Conservation (phyloP, 1,140 invertebrate species). For the Neuroterus valhalla region DNA sequence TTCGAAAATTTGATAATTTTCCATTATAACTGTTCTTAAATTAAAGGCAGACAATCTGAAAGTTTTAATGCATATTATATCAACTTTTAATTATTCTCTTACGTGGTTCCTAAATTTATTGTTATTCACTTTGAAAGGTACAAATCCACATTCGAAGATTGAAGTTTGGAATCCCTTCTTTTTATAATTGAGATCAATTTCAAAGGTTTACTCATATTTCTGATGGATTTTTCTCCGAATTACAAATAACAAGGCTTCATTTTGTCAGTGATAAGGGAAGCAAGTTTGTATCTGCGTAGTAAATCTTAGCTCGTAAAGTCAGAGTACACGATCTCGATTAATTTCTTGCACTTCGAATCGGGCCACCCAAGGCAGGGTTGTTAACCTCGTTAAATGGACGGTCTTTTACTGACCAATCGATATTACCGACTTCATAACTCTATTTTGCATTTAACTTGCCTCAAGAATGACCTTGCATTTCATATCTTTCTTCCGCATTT, state of each 20-base stretch:
- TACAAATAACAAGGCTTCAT: background rate
- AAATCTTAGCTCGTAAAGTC: constrained; percentile 21
- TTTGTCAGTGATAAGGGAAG: constrained; percentile 11
- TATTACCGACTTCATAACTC: constrained; percentile 14
- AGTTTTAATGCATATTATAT: no score
- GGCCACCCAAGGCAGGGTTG: constrained; percentile 29
- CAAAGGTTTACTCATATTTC: no score
- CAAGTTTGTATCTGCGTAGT: constrained; percentile 9
- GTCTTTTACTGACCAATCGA: constrained; percentile 21
- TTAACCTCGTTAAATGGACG: constrained; percentile 27
- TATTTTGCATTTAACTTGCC: background rate
- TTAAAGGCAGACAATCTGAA: no score
- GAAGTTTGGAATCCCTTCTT: no score
- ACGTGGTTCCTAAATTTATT: no score
- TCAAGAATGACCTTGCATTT: background rate
- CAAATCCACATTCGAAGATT: no score
- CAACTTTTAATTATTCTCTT: no score
- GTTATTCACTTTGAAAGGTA: no score
- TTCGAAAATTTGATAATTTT: no score
- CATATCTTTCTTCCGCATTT: no score
- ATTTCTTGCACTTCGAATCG: constrained; percentile 30
- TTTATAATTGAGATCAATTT: no score
- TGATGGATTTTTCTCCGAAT: background rate
- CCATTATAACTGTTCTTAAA: no score
- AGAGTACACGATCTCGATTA: constrained; percentile 28